These are phyloP conservation scores for Pseudopodoces humilis DNA, from an alignment of 2,113 vertebrate genomes.

Conservation along the genomic window DNA sequence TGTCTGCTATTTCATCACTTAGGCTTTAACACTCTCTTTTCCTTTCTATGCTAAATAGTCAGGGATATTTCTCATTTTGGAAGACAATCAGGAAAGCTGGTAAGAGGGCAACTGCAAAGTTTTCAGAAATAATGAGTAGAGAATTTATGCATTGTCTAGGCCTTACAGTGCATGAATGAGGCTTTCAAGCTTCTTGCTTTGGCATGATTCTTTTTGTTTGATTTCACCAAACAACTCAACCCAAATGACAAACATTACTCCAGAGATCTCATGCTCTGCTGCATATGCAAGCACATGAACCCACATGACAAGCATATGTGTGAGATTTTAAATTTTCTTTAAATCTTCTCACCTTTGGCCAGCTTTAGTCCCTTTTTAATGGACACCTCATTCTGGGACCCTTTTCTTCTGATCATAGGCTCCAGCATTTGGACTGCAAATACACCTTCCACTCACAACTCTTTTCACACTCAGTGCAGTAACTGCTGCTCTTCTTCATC, in stretches of 20 bases:
- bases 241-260: background rate
- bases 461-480: background rate
- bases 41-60: background rate
- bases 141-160: background rate
- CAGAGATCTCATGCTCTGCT: background rate
- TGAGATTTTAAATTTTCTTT: background rate
- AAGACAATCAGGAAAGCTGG: background rate
- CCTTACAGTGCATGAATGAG: background rate
- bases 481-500: background rate
- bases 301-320: background rate
- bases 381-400: background rate
- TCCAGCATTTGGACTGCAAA: background rate
- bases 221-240: background rate
- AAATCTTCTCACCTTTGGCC: background rate
- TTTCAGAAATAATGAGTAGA: background rate
- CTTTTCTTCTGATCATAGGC: background rate
- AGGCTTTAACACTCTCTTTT: background rate
- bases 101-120: background rate
- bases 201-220: background rate
- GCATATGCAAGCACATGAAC: background rate
- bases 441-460: background rate
- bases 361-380: background rate
- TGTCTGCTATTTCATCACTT: background rate
- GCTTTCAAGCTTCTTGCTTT: background rate
- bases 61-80: background rate